A percentile compares a stretch with the other conserved stretches of the same genome.
Evolutionary conservation across 2,888 invertebrate species (phyloP).

Genomic region (Platerodrilus igneus): DNA sequence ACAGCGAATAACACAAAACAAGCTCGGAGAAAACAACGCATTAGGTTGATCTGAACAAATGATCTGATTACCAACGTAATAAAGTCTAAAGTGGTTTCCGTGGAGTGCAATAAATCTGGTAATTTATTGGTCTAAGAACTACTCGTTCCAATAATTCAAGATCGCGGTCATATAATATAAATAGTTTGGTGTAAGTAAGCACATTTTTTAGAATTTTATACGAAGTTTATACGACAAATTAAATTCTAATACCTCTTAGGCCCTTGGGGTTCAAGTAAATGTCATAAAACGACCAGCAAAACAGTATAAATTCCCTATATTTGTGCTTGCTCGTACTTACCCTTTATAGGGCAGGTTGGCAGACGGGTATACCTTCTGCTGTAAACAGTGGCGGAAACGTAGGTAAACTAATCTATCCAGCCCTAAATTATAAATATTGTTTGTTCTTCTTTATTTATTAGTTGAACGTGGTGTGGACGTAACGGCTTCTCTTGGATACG

Average conservation of each 20-base stretch:
- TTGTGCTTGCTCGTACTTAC: slow-evolving; percentile 36
- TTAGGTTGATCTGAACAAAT: slow-evolving; percentile 33
- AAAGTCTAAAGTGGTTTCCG: slow-evolving; percentile 31
- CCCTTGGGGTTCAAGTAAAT: too few relatives aligned
- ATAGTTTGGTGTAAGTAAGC: slow-evolving; percentile 9
- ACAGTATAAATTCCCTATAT: slow-evolving; percentile 41
- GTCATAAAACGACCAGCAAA: slow-evolving; percentile 22
- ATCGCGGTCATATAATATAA: slow-evolving; percentile 26
- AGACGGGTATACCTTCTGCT: slow-evolving; percentile 22
- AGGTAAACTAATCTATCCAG: slow-evolving; percentile 41
- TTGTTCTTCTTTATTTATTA: slow-evolving; percentile 43
- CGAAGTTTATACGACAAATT: too few relatives aligned
- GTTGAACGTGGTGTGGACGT: slow-evolving; percentile 21
- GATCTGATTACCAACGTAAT: slow-evolving; percentile 34
- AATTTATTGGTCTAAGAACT: slow-evolving; percentile 30
- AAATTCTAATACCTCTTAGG: too few relatives aligned
- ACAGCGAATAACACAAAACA: slow-evolving; percentile 20
- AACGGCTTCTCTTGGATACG: slow-evolving; percentile 14
- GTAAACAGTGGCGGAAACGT: slow-evolving; percentile 29
- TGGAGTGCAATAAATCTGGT: slow-evolving; percentile 31
- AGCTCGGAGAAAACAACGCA: slow-evolving; percentile 24
- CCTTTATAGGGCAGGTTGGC: slow-evolving; percentile 26
- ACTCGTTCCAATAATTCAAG: slow-evolving; percentile 27
- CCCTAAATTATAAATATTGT: slow-evolving; percentile 45
- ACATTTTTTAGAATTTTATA: too few relatives aligned